phyloP scores from a whole-genome alignment of 2,797 vertebrate genomes.

The Distichodus sexfasciatus region DNA sequence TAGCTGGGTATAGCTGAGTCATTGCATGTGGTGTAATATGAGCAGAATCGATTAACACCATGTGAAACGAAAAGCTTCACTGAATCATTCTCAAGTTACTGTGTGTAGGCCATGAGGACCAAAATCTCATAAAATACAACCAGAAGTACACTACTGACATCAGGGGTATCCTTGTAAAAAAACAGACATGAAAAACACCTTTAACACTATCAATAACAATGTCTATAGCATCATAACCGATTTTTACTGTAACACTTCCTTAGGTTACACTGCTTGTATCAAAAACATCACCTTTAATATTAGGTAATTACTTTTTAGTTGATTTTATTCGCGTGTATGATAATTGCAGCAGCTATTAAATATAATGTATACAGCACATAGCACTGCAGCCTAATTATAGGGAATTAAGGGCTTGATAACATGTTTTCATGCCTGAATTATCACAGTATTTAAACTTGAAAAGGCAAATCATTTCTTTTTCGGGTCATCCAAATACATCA shows the following conservation, averaged over 20 bases:
- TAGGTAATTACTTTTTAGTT: not conserved
- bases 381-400: not conserved
- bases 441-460: conserved; percentile 7
- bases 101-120: conserved; percentile 9
- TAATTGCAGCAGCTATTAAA: conserved; percentile 16
- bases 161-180: not conserved
- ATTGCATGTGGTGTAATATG: no score
- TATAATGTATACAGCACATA: conserved; percentile 1
- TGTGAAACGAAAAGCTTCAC: not conserved
- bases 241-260: no score
- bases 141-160: conserved; percentile 3
- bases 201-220: not conserved
- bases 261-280: not conserved
- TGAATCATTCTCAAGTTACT: conserved; percentile 9
- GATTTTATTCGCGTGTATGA: not conserved
- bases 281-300: not conserved
- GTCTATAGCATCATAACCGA: no score
- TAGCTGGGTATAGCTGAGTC: no score
- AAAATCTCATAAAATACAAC: conserved; percentile 12
- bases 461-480: no score
- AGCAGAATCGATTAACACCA: not conserved
- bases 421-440: conserved; percentile 1
- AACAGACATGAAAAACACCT: not conserved
- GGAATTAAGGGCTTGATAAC: conserved; percentile 5
- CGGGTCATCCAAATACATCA: no score